Base-by-base conservation (phyloP, 2,113 vertebrate species). In the Phylloscopus trochiloides region DNA sequence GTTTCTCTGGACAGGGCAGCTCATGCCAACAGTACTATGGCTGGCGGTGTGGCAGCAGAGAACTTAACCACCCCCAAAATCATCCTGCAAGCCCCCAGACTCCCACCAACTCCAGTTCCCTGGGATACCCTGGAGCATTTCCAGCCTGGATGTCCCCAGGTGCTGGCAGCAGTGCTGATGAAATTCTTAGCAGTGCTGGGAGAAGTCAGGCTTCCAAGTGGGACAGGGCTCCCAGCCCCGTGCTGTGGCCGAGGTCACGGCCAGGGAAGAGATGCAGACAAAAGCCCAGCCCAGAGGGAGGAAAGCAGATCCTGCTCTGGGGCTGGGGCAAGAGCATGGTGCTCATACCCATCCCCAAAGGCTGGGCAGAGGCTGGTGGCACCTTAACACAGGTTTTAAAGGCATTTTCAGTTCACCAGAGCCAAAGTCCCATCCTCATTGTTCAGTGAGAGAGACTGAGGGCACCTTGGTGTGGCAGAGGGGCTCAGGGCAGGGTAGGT, bases 21-120 rank as follows among this genome's bases (percentile, higher is more conserved):
- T 63, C 65, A 12, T 48, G 24, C 45, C 31, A 32, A 24, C 18
- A 12, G 12, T 9, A 14, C 45, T 0, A 3, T 20, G 28, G 36
- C 68, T 81, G 25, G 38, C 0, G 2, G 34, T 2, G 9, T 15
- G 31, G 14, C 43, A 83, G 18, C 2, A 9, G 40, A 28, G 73
- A 77, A 90, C 4, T 1, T 63, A 52, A 84, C 32, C 54, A 62
- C 1, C 17, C 29, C 14, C 36, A n/a, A 32, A 83, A 89, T 5
- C 31, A 45, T 52, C 50, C 36, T 0, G 0, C 50, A 4, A 47
- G 3, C 3, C 20, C 12, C 29, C 0, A 0, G 9, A 8, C 9
- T 63, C 32, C 58, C 48, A 47, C n/a, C 24, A 32, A 50, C 62
- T 79, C 75, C 2, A 6, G 4, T 7, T 82, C 57, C 28, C 51